Evolutionary conservation across 2,888 invertebrate species (phyloP), one percentile per base, ranked within the genome.

Genomic region (Ernsta delagoae): DNA sequence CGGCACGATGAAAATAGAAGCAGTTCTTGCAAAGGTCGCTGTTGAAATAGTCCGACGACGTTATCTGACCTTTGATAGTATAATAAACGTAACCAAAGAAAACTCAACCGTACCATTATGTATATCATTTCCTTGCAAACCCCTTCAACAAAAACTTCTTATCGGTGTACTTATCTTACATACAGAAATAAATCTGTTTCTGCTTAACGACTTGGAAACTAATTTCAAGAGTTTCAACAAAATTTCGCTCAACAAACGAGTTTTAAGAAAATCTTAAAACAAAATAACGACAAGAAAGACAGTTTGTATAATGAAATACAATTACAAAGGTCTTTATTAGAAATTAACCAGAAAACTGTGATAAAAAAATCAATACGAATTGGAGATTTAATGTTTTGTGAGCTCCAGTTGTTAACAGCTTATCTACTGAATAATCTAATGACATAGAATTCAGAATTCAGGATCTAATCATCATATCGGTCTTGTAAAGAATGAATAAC

Each of bases 11-110:
- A 45, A 70, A 64, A 64, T 53, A 61, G 65, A 66, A 70, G 62
- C 61, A 62, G 16, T 68, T 68, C 62, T 68, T 68, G 62, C 62
- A 71, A 65, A 70, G 65, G 72, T 70, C 67, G 62, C 41, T 36
- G 11, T 36, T 63, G 62, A 69, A 65, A 69, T 68, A 69, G 60
- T 59, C 43, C 39, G 50, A 53, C 57, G 31, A 62, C 8, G 50
- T 56, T 60, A 57, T 50, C 48, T 62, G 68, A 68, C 68, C 68
- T 68, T 68, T 68, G 48, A 24, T 62, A 62, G 31, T 34, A 62
- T 68, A 62, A 62, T 68, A 48, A 39, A 68, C 36, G 48, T 39
- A 57, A 31, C 57, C 50, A 57, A 68, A 62, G 68, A 68, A 62
- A 68, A 68, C 31, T 48, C 56, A 56, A 6, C 48, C 24, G 45